Percentiles rank a stretch among this genome's conserved stretches.
Evolutionary conservation across 2,113 vertebrate genomes (phyloP).

Genomic region (Todiramphus saurophagus): DNA sequence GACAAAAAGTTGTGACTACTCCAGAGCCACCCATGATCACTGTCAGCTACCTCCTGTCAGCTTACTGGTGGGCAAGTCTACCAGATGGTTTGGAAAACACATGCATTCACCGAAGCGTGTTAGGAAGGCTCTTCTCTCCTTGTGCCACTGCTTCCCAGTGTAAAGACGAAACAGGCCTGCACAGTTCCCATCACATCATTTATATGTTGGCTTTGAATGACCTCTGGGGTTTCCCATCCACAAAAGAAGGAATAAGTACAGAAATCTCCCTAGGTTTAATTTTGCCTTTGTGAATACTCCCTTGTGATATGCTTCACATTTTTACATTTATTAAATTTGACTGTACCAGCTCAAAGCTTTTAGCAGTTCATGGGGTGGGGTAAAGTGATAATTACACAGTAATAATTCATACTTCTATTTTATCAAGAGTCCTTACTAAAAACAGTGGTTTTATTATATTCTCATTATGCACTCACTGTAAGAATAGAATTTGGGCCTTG

Average conservation of each 20-base stretch:
- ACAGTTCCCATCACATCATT: neutral
- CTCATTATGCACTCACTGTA: neutral
- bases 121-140: too few relatives aligned
- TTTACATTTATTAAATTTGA: neutral
- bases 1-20: neutral
- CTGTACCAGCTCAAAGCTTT: neutral
- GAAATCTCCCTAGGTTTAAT: neutral
- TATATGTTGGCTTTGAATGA: neutral
- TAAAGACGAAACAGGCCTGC: neutral
- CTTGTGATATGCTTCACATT: neutral
- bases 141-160: accelerated
- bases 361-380: neutral
- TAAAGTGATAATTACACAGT: neutral
- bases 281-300: neutral
- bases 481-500: neutral
- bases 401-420: neutral
- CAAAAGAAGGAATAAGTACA: neutral
- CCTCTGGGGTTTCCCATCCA: neutral
- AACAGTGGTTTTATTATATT: neutral
- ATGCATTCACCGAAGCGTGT: neutral
- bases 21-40: neutral
- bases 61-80: neutral
- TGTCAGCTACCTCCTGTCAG: neutral
- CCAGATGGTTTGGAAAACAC: too few relatives aligned
- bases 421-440: neutral